These are phyloP conservation scores for Tetranychus urticae DNA, from an alignment of 1,140 invertebrate genomes.

Conservation along the genomic window DNA sequence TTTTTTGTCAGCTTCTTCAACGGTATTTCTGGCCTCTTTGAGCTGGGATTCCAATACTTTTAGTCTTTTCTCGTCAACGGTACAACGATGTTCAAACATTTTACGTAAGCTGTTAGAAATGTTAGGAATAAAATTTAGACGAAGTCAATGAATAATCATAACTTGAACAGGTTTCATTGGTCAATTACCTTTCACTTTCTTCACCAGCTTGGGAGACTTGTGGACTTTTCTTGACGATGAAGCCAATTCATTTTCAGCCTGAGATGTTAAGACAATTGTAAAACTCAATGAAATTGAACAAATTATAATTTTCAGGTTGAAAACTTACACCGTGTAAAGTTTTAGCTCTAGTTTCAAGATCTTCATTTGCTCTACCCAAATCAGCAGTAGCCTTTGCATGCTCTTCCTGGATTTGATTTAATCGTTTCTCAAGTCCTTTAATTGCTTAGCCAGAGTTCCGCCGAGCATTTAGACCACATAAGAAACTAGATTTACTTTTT, in stretches of 20 bases:
- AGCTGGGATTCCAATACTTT: conserved; percentile 94
- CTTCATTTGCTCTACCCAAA: conserved; percentile 72
- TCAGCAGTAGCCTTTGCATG: conserved; percentile 89
- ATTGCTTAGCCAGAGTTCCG: conserved; percentile 64
- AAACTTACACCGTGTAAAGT: neutral
- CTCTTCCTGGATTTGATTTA: conserved; percentile 95
- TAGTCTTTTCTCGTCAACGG: conserved; percentile 98
- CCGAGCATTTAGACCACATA: too few relatives aligned
- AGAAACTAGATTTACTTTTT: too few relatives aligned
- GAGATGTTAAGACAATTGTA: conserved; percentile 4
- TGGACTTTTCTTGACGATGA: conserved; percentile 83
- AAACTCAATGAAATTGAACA: neutral
- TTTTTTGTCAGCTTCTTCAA: conserved; percentile 99
- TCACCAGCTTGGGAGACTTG: conserved; percentile 95
- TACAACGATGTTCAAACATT: conserved; percentile 96
- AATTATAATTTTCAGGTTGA: neutral
- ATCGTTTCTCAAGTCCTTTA: conserved; percentile 90
- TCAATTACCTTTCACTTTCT: conserved; percentile 89
- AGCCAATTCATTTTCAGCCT: conserved; percentile 25
- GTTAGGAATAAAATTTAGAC: neutral
- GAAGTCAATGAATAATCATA: neutral
- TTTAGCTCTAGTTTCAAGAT: conserved; percentile 92
- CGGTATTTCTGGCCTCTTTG: conserved; percentile 96
- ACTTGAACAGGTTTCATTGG: neutral
- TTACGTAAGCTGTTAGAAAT: conserved; percentile 61